Conservation (phyloP, 2,797 vertebrate genomes). For the Notoglanidium macrostoma region DNA sequence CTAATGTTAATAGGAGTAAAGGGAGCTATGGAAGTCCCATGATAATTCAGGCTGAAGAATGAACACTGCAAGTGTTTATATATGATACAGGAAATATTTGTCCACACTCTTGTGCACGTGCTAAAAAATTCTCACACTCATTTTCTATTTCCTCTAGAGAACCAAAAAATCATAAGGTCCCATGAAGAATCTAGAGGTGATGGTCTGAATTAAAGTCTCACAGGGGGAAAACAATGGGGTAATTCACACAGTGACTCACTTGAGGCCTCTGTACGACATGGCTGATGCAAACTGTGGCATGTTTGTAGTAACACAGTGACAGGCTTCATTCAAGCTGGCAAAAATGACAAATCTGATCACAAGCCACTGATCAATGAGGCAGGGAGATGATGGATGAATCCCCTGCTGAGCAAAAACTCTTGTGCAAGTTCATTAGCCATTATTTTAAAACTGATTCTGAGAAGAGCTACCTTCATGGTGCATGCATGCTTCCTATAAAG, state of each 20-base stretch:
- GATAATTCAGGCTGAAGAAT: neutral
- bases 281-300: slow-evolving; percentile 16
- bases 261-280: neutral
- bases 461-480: neutral
- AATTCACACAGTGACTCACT: neutral
- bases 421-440: neutral
- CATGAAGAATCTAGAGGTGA: neutral
- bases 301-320: neutral
- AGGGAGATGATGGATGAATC: slow-evolving; percentile 5
- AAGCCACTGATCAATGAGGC: neutral
- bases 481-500: neutral
- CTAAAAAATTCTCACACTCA: neutral
- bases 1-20: neutral
- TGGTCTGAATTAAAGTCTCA: slow-evolving; percentile 2
- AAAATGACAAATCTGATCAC: slow-evolving; percentile 14
- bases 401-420: neutral
- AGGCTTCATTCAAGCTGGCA: slow-evolving; percentile 1
- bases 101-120: neutral
- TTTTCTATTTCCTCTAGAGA: neutral
- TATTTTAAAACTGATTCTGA: neutral
- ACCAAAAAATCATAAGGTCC: neutral
- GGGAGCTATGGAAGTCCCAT: neutral
- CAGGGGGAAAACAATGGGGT: neutral
- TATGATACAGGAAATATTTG: neutral
- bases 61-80: neutral